Conservation (phyloP, 2,888 invertebrate species). For the Agrotis clavis region DNA sequence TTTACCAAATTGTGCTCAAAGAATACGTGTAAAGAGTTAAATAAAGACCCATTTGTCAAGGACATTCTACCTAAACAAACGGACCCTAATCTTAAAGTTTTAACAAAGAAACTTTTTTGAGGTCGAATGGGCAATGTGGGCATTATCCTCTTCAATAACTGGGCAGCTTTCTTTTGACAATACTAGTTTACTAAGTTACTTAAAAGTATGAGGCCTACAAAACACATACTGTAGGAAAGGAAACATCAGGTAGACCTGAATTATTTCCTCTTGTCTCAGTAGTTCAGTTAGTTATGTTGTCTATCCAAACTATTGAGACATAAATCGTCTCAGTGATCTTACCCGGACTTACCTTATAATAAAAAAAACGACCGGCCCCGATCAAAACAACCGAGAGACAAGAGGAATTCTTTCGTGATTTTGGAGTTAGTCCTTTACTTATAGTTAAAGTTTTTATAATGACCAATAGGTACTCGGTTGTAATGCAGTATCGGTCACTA, state of each 20-base stretch:
- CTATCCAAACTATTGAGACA: no score
- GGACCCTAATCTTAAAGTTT: background rate
- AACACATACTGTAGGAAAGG: background rate
- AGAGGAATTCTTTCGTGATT: no score
- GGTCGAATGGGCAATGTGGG: conserved; percentile 4
- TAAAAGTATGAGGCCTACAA: background rate
- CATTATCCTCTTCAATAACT: conserved; percentile 15
- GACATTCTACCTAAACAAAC: background rate
- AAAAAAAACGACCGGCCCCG: no score
- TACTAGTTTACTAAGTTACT: background rate
- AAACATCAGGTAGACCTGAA: background rate
- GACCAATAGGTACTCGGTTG: background rate
- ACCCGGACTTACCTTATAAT: no score
- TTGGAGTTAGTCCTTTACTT: no score
- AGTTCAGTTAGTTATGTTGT: no score
- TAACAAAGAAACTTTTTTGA: conserved; percentile 14
- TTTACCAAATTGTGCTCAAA: background rate
- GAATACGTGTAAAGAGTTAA: background rate
- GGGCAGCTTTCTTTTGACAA: conserved; percentile 6
- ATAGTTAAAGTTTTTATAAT: background rate
- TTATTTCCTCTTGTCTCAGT: background rate
- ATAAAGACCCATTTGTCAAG: background rate
- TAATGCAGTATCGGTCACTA: background rate
- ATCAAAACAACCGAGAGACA: no score
- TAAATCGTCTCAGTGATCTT: no score